These are phyloP conservation scores for Isoperla grammatica DNA, from an alignment of 2,888 invertebrate genomes.

Conservation along the genomic window DNA sequence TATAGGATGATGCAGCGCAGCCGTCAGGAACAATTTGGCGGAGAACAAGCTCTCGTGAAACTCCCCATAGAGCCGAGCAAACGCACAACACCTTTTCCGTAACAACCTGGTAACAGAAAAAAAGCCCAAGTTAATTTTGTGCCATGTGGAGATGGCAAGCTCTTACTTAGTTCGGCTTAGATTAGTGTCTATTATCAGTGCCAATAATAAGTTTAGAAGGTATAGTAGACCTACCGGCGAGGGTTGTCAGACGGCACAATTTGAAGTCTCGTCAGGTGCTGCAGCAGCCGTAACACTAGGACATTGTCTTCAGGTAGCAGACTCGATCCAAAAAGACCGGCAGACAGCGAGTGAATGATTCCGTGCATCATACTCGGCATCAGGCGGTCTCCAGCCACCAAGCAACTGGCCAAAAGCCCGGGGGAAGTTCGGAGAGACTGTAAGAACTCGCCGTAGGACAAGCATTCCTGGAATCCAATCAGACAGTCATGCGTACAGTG, in stretches of 20 bases:
- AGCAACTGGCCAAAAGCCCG: slow-evolving; percentile 60
- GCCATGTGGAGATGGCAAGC: too few species aligned
- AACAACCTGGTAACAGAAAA: slow-evolving; percentile 55
- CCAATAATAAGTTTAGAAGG: slow-evolving; percentile 1
- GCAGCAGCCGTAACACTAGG: slow-evolving; percentile 56
- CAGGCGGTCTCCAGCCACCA: slow-evolving; percentile 60
- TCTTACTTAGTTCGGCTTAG: too few species aligned
- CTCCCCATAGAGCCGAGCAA: slow-evolving; percentile 78
- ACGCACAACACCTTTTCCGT: slow-evolving; percentile 78
- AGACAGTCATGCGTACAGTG: too few species aligned
- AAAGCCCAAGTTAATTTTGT: too few species aligned
- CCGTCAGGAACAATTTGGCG: slow-evolving; percentile 87
- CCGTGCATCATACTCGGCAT: slow-evolving; percentile 44
- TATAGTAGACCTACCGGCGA: slow-evolving; percentile 45
- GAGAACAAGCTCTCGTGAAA: slow-evolving; percentile 87
- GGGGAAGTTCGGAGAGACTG: slow-evolving; percentile 63
- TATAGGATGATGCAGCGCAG: slow-evolving; percentile 86
- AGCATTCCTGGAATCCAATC: slow-evolving; percentile 44
- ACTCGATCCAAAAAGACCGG: slow-evolving; percentile 67
- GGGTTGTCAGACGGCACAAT: slow-evolving; percentile 64
- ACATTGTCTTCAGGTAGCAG: slow-evolving; percentile 70
- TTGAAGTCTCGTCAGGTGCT: slow-evolving; percentile 66
- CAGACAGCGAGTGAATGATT: slow-evolving; percentile 53
- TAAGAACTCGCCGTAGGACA: slow-evolving; percentile 63
- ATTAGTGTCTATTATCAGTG: too few species aligned